Conservation (phyloP, 1,140 invertebrate species). For the Sarcophaga bullata region DNA sequence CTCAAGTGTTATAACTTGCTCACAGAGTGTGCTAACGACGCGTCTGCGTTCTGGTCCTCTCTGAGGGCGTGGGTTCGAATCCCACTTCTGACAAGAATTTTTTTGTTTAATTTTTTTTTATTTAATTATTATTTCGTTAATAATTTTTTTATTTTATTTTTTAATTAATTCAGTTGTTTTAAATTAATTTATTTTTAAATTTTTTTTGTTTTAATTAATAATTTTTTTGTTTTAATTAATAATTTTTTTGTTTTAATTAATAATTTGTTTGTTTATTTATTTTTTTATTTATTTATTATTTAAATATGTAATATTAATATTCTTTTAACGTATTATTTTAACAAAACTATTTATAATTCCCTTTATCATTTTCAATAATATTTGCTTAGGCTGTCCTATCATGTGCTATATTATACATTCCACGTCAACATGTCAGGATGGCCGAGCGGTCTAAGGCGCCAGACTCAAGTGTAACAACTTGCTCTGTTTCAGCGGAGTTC, state of each 20-base stretch:
- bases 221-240: too few relatives aligned
- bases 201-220: too few relatives aligned
- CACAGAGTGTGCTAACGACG: constrained; percentile 61
- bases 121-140: constrained; percentile 17
- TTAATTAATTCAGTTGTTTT: not conserved
- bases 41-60: constrained; percentile 83
- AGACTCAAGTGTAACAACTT: constrained; percentile 70
- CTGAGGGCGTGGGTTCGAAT: constrained; percentile 88
- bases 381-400: too few relatives aligned
- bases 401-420: too few relatives aligned
- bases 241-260: too few relatives aligned
- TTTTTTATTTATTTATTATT: too few relatives aligned
- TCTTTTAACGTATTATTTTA: too few relatives aligned
- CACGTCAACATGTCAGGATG: constrained; percentile 68
- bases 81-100: constrained; percentile 81
- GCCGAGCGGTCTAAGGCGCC: constrained; percentile 78
- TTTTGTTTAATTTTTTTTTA: constrained; percentile 55
- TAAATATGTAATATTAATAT: too few relatives aligned
- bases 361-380: too few relatives aligned
- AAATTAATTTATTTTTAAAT: too few relatives aligned
- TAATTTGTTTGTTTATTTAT: too few relatives aligned
- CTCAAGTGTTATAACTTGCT: constrained; percentile 67
- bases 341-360: too few relatives aligned
- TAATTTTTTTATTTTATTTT: not conserved
- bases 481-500: constrained; percentile 14